Evolutionary conservation across 2,797 vertebrate species (phyloP).

Genomic region (Anomalospiza imberbis): DNA sequence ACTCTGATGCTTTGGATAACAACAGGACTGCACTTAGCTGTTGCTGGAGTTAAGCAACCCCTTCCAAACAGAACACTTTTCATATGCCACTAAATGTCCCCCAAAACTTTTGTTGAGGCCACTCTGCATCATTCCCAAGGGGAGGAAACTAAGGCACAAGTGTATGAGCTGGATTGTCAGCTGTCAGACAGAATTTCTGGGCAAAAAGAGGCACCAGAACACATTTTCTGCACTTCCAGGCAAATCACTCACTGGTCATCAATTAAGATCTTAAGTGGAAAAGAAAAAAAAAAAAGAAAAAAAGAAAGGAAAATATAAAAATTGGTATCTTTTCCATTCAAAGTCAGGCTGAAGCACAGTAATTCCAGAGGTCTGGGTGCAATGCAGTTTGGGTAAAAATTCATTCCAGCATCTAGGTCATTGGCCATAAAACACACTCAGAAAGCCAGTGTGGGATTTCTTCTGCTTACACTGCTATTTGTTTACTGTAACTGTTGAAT

Average conservation of each 20-base stretch:
- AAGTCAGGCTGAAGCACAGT: not conserved
- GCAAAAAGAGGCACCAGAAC: not conserved
- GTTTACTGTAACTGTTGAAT: constrained; percentile 42
- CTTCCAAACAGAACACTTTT: not conserved
- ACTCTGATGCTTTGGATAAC: not conserved
- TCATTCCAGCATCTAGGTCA: constrained; percentile 4
- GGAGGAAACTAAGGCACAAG: not conserved
- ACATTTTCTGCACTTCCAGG: not conserved
- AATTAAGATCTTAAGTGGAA: not conserved
- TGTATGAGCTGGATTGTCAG: not conserved
- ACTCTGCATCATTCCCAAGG: accelerated
- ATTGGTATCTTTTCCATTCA: not conserved
- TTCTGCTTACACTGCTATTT: constrained; percentile 34
- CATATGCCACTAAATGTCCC: not conserved
- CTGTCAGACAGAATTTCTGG: not conserved
- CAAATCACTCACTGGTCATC: not conserved
- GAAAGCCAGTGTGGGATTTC: constrained; percentile 21
- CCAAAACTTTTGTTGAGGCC: not conserved
- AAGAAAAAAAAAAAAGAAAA: too few species aligned
- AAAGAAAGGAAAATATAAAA: not conserved
- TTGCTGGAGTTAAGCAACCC: not conserved
- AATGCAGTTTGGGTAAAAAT: constrained; percentile 5
- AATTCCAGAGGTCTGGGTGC: not conserved
- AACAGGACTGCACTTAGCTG: not conserved
- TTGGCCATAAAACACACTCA: not conserved